Evolutionary conservation across 1,140 invertebrate species (phyloP).

Genomic region (Pseudomyrmex cubaensis): DNA sequence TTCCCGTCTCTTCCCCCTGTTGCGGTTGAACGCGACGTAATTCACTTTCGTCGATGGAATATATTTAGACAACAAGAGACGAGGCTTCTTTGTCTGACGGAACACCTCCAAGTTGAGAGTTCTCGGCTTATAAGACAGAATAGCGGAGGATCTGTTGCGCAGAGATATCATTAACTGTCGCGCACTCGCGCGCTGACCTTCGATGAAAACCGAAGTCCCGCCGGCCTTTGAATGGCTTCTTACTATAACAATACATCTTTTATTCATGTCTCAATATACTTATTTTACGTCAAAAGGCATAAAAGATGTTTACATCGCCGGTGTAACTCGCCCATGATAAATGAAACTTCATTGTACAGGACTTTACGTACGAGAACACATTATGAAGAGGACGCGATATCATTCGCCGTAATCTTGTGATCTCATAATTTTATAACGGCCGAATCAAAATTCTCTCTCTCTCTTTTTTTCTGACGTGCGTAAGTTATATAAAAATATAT

Average conservation of each 20-base stretch:
- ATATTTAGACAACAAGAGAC: background rate
- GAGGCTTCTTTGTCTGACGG: background rate
- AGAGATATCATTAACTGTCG: constrained; percentile 54
- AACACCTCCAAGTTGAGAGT: background rate
- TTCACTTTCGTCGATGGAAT: constrained; percentile 57
- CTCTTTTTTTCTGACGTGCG: no score
- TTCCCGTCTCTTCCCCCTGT: background rate
- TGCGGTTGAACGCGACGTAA: constrained; percentile 22
- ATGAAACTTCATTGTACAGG: background rate
- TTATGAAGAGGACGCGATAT: no score
- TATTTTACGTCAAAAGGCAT: constrained; percentile 23
- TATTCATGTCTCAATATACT: constrained; percentile 31
- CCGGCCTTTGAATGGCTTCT: constrained; percentile 9
- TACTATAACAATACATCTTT: constrained; percentile 42
- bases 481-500: no score
- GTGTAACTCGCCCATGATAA: constrained; percentile 18
- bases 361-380: no score
- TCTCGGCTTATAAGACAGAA: constrained; percentile 16
- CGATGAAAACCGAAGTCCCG: constrained; percentile 32
- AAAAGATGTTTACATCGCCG: constrained; percentile 4
- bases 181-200: constrained; percentile 3
- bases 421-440: background rate
- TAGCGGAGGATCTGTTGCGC: constrained; percentile 12
- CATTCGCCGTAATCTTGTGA: background rate
- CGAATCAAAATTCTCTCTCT: no score